Evolutionary conservation across 2,888 invertebrate genomes (phyloP).

Genomic region (Drosophila incognita): DNA sequence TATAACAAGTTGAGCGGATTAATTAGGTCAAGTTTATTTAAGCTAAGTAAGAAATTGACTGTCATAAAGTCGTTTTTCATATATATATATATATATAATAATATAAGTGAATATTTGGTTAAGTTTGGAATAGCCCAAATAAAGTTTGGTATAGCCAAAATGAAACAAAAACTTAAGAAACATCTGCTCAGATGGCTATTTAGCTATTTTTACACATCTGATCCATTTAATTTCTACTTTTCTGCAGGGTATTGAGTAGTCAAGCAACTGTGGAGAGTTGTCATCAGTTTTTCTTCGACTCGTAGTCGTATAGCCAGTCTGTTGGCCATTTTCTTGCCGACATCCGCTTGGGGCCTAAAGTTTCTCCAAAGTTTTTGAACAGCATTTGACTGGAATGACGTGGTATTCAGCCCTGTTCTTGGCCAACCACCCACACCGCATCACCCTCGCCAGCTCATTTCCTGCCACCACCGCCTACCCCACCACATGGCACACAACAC

Average conservation of each 20-base stretch:
- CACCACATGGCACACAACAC: conserved; percentile 29
- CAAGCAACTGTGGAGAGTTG: neutral
- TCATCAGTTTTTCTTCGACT: conserved; percentile 21
- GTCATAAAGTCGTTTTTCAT: neutral
- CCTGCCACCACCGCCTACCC: neutral
- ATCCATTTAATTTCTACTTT: neutral
- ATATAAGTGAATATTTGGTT: neutral
- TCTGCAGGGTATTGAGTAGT: conserved; percentile 9
- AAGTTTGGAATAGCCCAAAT: too few relatives aligned
- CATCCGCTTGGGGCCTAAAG: conserved; percentile 39
- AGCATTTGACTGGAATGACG: conserved; percentile 55
- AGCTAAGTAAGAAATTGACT: neutral
- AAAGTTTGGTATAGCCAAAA: too few relatives aligned
- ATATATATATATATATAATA: neutral
- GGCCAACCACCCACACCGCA: neutral
- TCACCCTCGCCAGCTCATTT: neutral
- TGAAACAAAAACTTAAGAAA: too few relatives aligned
- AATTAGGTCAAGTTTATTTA: neutral
- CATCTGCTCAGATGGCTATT: too few relatives aligned
- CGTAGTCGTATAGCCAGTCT: conserved; percentile 18
- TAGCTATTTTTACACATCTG: too few relatives aligned
- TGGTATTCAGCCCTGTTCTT: neutral
- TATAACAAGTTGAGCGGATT: neutral
- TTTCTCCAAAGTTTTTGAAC: conserved; percentile 42
- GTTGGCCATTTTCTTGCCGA: conserved; percentile 44